phyloP scores from a whole-genome alignment of 2,113 vertebrate species.

The Columba livia region DNA sequence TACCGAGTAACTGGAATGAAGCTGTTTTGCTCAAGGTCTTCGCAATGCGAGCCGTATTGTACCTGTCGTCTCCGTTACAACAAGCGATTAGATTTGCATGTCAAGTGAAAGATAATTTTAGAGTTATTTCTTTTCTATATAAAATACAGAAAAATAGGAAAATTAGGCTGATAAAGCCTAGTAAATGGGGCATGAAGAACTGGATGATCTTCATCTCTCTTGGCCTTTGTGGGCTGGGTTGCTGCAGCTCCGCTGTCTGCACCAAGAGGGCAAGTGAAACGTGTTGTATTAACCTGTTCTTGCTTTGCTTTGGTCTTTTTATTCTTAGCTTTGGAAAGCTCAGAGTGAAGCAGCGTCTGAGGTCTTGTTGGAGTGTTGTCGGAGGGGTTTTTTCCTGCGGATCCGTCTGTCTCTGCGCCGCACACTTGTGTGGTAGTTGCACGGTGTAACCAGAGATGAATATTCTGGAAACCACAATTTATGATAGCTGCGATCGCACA shows the following conservation, averaged over 20 bases:
- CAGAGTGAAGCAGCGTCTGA: not conserved
- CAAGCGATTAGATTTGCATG: not conserved
- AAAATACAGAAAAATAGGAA: not conserved
- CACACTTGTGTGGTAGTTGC: slow-evolving; percentile 46
- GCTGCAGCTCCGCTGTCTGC: not conserved
- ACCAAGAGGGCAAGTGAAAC: not conserved
- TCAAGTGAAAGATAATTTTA: not conserved
- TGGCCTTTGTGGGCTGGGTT: not conserved
- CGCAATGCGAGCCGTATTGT: not conserved
- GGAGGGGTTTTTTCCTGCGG: not conserved
- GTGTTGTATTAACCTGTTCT: not conserved
- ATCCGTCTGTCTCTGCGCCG: not conserved
- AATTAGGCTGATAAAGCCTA: not conserved
- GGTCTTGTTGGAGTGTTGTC: not conserved
- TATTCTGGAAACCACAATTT: slow-evolving; percentile 69
- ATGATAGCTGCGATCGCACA: slow-evolving; percentile 86
- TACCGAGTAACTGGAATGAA: not conserved
- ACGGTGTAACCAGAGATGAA: slow-evolving; percentile 79
- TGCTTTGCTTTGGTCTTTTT: not conserved
- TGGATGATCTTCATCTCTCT: not conserved
- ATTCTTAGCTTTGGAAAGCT: not conserved
- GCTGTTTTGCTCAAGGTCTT: not conserved
- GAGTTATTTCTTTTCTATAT: not conserved
- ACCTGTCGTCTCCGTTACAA: not conserved
- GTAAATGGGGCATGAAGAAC: not conserved